A percentile compares a stretch with the other conserved stretches of the same genome.
phyloP scores from a whole-genome alignment of 1,140 invertebrate species.

The Ephestia elutella region DNA sequence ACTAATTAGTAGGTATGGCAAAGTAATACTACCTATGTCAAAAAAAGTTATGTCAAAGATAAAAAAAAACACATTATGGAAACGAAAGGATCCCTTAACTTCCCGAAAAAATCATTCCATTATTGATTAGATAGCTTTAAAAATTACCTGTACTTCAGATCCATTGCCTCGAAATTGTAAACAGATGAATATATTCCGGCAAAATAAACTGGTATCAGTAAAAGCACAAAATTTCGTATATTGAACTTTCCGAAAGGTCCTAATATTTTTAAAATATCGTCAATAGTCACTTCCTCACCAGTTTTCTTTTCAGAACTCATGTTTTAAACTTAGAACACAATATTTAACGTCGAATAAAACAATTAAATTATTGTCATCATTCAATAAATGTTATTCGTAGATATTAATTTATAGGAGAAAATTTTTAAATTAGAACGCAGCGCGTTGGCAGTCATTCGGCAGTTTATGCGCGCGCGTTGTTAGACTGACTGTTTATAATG shows the following conservation, averaged over 20 bases:
- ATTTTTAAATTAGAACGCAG: not conserved
- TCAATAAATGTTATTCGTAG: too few species aligned
- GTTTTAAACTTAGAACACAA: not conserved
- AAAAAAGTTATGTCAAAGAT: too few species aligned
- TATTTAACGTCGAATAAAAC: not conserved
- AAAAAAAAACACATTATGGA: too few species aligned
- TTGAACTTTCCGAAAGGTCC: conserved; percentile 62
- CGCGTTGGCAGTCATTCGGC: not conserved
- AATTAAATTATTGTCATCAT: not conserved
- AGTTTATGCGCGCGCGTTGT: not conserved
- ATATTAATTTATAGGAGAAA: not conserved
- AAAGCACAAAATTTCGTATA: conserved; percentile 50
- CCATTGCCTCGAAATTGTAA: conserved; percentile 65
- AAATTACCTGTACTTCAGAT: conserved; percentile 52
- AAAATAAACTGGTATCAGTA: conserved; percentile 57
- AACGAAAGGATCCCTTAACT: too few species aligned
- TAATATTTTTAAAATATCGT: conserved; percentile 56
- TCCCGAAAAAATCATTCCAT: too few species aligned
- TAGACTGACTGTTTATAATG: not conserved
- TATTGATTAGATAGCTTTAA: too few species aligned
- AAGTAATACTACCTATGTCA: too few species aligned
- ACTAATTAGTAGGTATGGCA: too few species aligned
- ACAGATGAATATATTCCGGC: conserved; percentile 65
- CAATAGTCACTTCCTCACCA: conserved; percentile 48
- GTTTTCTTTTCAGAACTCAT: conserved; percentile 18